Percentiles rank a stretch among this genome's conserved stretches.
Evolutionary conservation across 2,888 invertebrate species (phyloP).

Genomic region (Acrocyrtus sp.): DNA sequence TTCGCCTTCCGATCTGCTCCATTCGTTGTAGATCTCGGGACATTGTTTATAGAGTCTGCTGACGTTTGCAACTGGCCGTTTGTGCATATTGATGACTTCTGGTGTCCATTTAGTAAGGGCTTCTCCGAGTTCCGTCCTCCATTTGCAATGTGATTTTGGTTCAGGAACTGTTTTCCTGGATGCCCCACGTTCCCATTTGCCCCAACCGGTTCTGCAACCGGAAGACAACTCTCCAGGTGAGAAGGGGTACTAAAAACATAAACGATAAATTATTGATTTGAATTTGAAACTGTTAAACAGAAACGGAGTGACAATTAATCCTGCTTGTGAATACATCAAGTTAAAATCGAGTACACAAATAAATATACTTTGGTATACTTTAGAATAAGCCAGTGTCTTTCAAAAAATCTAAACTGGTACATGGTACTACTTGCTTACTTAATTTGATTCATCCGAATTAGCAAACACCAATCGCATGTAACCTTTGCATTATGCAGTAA

Average conservation of each 20-base stretch:
- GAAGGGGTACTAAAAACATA: constrained; percentile 40
- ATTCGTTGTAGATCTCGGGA: constrained; percentile 14
- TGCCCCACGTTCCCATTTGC: constrained; percentile 43
- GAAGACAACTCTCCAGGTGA: constrained; percentile 50
- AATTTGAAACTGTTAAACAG: too few relatives aligned
- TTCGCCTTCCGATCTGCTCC: constrained; percentile 16
- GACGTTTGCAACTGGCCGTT: constrained; percentile 40
- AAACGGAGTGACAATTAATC: too few relatives aligned
- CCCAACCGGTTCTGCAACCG: constrained; percentile 39
- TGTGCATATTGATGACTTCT: constrained; percentile 3
- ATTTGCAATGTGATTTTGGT: constrained; percentile 16
- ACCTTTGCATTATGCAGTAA: too few relatives aligned
- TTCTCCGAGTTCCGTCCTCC: constrained; percentile 31
- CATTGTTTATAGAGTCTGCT: constrained; percentile 19
- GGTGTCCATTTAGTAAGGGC: constrained; percentile 23
- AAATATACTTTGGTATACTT: too few relatives aligned
- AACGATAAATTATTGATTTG: too few relatives aligned
- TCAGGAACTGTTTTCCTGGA: constrained; percentile 33
- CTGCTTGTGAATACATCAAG: too few relatives aligned
- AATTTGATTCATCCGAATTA: too few relatives aligned
- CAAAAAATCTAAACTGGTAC: too few relatives aligned
- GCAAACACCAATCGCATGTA: too few relatives aligned
- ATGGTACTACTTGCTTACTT: too few relatives aligned
- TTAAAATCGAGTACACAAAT: too few relatives aligned
- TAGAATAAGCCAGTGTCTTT: too few relatives aligned